Conservation (phyloP, 2,888 invertebrate species). For the Scaptomyza parva region DNA sequence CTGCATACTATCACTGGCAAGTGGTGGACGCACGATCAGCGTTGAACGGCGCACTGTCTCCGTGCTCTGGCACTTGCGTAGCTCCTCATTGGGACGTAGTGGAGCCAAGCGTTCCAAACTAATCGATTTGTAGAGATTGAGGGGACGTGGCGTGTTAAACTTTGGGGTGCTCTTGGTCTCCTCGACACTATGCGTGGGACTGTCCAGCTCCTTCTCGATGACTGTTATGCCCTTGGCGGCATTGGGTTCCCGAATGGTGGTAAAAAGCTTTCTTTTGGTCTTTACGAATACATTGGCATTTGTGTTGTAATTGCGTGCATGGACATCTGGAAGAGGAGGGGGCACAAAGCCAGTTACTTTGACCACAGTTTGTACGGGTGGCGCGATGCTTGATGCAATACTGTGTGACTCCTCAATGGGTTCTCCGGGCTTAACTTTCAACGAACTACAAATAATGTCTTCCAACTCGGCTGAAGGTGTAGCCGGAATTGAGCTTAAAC, state of each 20-base stretch:
- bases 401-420: conserved; percentile 77
- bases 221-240: conserved; percentile 76
- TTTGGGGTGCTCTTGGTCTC: conserved; percentile 28
- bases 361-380: background rate
- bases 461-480: conserved; percentile 27
- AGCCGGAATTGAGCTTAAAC: conserved; percentile 42
- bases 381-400: conserved; percentile 40
- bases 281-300: conserved; percentile 90
- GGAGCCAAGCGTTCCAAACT: conserved; percentile 68
- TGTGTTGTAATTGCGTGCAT: conserved; percentile 58
- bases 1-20: conserved; percentile 83
- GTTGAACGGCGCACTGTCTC: conserved; percentile 48
- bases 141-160: conserved; percentile 36
- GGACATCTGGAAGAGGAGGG: conserved; percentile 66
- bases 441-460: conserved; percentile 82
- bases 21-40: conserved; percentile 62
- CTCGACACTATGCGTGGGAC: conserved; percentile 45
- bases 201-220: conserved; percentile 75
- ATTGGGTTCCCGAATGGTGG: conserved; percentile 87
- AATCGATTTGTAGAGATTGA: conserved; percentile 68
- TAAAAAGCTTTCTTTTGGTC: conserved; percentile 92
- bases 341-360: conserved; percentile 59
- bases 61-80: conserved; percentile 68
- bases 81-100: conserved; percentile 41
- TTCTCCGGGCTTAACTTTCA: conserved; percentile 83